Evolutionary conservation across 2,888 invertebrate genomes (phyloP), one percentile per base, ranked within the genome.

Genomic region (Maniola hyperantus): DNA sequence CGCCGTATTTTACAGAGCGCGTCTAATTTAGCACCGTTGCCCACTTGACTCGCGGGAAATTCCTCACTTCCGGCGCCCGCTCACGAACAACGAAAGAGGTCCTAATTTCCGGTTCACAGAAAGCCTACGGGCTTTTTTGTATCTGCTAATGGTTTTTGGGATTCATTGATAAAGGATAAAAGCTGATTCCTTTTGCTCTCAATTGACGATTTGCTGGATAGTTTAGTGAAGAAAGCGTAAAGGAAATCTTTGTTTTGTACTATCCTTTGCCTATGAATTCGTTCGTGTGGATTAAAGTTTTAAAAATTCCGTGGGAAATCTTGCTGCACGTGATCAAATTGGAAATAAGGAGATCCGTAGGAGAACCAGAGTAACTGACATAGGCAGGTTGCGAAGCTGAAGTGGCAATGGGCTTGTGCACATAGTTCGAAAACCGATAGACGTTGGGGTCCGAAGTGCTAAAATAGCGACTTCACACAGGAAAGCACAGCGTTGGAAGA

Each of bases 71-170:
- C 84, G 81, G 76, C 64, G 72, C 75, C 76, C 76, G 78, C 81
- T 79, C 77, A 77, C 74, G 75, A 79, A 77, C 77, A 78, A 77
- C 79, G 63, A 63, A 80, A 78, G 81, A 83, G 81, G 80, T 80
- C 82, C 84, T 83, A 83, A 85, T 85, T 84, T 85, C 85, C 85
- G 83, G 78, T 78, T 74, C 75, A 74, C 73, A 76, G 77, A 76
- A 79, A 78, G 78, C 73, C 76, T 74, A 73, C 72, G 70, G 67
- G 64, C 48, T 66, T 68, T 71, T 70, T 71, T 70, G 70, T 70
- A 66, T 62, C 63, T 62, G 67, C 60, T 70, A 71, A 71, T 70
- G 68, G 66, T 69, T 67, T 64, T 58, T 44, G 66, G 58, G 58
- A 67, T 62, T 64, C 69, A 62, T 51, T 50, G 55, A 69, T n/a